A percentile compares a stretch with the other conserved stretches of the same genome.
Evolutionary conservation across 2,888 invertebrate species (phyloP).

Genomic region (Cosmopolites sordidus): DNA sequence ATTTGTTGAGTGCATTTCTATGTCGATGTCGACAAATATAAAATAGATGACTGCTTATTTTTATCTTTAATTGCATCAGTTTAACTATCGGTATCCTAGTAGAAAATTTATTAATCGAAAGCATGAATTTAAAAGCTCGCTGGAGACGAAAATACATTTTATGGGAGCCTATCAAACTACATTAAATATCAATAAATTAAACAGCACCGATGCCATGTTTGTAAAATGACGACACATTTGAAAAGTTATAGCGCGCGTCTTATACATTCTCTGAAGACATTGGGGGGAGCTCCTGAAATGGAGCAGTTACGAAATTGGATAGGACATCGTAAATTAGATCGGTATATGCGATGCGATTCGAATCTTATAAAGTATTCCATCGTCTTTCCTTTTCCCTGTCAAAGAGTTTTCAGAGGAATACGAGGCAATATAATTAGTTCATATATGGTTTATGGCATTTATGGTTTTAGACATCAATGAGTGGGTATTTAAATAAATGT

Average conservation of each 20-base stretch:
- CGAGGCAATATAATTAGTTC: no score
- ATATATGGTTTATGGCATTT: no score
- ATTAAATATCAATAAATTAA: conserved; percentile 21
- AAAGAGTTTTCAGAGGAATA: no score
- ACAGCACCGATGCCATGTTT: conserved; percentile 5
- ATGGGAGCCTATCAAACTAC: conserved; percentile 18
- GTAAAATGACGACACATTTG: conserved; percentile 12
- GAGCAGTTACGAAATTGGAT: neutral
- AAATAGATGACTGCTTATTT: neutral
- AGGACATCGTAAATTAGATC: no score
- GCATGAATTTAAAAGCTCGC: neutral
- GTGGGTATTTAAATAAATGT: no score
- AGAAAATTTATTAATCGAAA: neutral
- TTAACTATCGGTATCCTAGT: neutral
- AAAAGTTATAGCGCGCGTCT: conserved; percentile 8
- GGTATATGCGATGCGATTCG: no score
- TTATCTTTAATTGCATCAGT: conserved; percentile 1
- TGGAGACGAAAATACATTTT: conserved; percentile 20
- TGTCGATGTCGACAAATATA: no score
- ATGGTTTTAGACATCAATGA: no score
- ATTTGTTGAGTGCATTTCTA: no score
- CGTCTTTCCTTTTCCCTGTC: no score
- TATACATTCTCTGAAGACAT: neutral
- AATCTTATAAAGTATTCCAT: no score
- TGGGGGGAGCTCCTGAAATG: neutral